Base-by-base conservation (phyloP, 1,140 invertebrate species). In the Heterodera schachtii region DNA sequence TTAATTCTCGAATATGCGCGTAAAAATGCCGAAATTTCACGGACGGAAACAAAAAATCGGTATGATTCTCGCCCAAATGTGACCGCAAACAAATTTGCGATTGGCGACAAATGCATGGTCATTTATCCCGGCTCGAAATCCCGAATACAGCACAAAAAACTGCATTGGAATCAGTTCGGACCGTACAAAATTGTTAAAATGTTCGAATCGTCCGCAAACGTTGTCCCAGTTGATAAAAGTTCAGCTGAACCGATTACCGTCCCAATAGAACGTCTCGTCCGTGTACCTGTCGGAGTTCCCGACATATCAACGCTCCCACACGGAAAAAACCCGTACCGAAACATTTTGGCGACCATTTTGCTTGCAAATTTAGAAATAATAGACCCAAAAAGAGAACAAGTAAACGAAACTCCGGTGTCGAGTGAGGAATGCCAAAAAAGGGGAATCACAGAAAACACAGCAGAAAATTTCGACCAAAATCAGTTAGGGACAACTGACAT, bases 21-120 rank as follows among this genome's bases (percentile, higher is more conserved):
- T 3, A 7, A 74, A 74, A 74, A 74, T 74, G 43, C 73, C 19
- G 41, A 74, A 74, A 74, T 52, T 21, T 31, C 73, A 11, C 73
- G 57, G 9, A 1, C 19, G 21, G 57, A 74, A 8, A 44, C 47
- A 8, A 74, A 74, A 74, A 74, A 41, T 19, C 57, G 41, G 2
- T 74, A 74, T 3, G 73, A 74, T 21, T 3, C 2, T 0, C 73
- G 57, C 4, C 73, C 73, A 7, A 74, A 74, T 21, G 73, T 74
- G 5, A 74, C 73, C 6, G 41, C 73, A 7, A 43, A 74, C 21
- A 74, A 74, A 74, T 74, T 74, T 74, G n/a, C 47, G 7, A 44
- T 9, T 0, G 73, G 73, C 73, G 73, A 74, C 44, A 74, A 57
- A 31, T 47, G 47, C 41, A 74, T 74, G 73, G 73, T 74, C 21